Conservation (phyloP, 2,888 invertebrate species). For the Calameuta pallipes region DNA sequence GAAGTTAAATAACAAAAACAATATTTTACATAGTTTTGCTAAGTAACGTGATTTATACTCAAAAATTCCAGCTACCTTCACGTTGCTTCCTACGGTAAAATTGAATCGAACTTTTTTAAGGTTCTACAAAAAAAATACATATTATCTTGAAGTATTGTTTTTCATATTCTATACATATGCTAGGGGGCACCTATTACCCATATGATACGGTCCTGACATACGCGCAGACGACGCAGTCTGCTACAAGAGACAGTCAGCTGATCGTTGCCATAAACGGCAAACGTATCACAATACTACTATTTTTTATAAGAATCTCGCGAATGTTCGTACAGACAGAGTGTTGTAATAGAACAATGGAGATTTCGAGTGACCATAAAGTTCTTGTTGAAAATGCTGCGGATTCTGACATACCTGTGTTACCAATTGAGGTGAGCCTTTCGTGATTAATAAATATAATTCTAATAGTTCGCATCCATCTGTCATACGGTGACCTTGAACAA, state of each 20-base stretch:
- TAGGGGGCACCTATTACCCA: too few species aligned
- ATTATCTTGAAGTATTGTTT: not conserved
- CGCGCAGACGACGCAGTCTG: not conserved
- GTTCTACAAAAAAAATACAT: not conserved
- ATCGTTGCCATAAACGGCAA: not conserved
- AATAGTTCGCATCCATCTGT: not conserved
- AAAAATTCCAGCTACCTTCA: not conserved
- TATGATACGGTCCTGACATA: not conserved
- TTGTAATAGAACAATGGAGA: slow-evolving; percentile 23
- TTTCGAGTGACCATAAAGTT: slow-evolving; percentile 25
- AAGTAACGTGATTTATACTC: not conserved
- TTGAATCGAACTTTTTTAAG: not conserved
- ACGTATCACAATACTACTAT: not conserved
- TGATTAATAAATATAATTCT: not conserved
- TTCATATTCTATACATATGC: not conserved
- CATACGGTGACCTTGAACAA: not conserved
- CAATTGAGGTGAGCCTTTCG: slow-evolving; percentile 40
- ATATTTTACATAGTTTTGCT: not conserved
- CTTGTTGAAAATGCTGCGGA: slow-evolving; percentile 26
- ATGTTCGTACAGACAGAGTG: not conserved
- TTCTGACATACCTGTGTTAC: slow-evolving; percentile 37
- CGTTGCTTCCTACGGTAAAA: not conserved
- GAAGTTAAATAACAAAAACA: not conserved
- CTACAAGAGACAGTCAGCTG: not conserved
- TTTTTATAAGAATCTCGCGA: not conserved